A percentile compares a stretch with the other conserved stretches of the same genome.
phyloP scores from a whole-genome alignment of 2,797 vertebrate species.

The Lacerta bilineata region DNA sequence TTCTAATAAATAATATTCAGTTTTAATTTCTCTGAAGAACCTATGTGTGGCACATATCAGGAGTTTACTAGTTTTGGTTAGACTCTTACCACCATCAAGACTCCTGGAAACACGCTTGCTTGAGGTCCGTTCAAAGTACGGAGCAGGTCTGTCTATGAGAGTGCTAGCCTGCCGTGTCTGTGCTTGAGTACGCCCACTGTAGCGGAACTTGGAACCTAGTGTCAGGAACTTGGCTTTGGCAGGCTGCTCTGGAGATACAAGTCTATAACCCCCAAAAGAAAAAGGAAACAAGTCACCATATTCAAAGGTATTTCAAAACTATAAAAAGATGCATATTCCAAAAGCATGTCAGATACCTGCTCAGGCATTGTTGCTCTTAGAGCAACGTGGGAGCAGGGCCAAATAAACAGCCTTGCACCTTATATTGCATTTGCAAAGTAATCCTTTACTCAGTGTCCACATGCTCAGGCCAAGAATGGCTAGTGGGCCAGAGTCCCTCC shows the following conservation, averaged over 20 bases:
- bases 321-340: not conserved
- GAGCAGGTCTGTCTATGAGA: slow-evolving; percentile 94
- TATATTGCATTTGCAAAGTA: too few relatives aligned
- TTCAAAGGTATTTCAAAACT: not conserved
- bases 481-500: too few relatives aligned
- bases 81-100: slow-evolving; percentile 91
- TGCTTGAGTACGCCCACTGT: slow-evolving; percentile 94
- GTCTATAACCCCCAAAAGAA: slow-evolving; percentile 75
- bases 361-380: too few relatives aligned
- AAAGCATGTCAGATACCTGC: too few relatives aligned
- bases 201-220: slow-evolving; percentile 97
- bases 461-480: not conserved
- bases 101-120: slow-evolving; percentile 94
- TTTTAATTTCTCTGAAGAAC: not conserved
- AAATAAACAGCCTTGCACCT: too few relatives aligned
- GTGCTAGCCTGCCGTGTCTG: slow-evolving; percentile 93
- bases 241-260: slow-evolving; percentile 91
- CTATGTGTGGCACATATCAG: not conserved
- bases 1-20: not conserved
- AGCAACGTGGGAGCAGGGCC: too few relatives aligned
- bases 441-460: too few relatives aligned
- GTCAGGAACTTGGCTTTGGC: slow-evolving; percentile 94
- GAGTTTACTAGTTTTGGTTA: not conserved
- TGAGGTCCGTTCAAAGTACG: slow-evolving; percentile 90
- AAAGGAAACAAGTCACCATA: not conserved